Percentiles rank a stretch among this genome's conserved stretches.
Conservation (phyloP, 2,797 vertebrate species). For the Siniperca undulata region DNA sequence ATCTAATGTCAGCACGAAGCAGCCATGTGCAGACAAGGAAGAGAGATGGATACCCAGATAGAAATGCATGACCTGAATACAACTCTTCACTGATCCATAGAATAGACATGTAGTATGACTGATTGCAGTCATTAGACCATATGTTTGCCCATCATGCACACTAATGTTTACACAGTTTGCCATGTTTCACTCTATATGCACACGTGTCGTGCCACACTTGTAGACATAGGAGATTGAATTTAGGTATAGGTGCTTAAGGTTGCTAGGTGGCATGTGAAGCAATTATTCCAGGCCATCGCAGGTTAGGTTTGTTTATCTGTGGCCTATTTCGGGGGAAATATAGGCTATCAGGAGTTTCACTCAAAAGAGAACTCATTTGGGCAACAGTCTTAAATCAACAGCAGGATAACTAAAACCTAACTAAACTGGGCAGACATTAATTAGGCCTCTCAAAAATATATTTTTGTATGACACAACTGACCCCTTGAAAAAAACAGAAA, state of each 20-base stretch:
- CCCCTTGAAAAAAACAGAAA: neutral
- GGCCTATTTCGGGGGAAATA: slow-evolving; percentile 53
- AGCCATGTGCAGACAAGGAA: slow-evolving; percentile 4
- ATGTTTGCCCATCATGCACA: slow-evolving; percentile 22
- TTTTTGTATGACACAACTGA: neutral
- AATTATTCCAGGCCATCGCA: slow-evolving; percentile 9
- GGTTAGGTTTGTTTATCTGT: slow-evolving; percentile 47
- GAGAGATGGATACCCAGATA: neutral
- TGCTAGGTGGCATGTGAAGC: slow-evolving; percentile 55
- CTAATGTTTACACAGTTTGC: slow-evolving; percentile 43
- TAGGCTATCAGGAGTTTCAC: slow-evolving; percentile 11
- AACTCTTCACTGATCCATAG: slow-evolving; percentile 13
- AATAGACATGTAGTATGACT: slow-evolving; percentile 12
- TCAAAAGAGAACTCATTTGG: neutral
- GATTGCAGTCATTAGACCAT: slow-evolving; percentile 39
- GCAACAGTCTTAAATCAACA: neutral
- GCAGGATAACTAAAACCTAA: neutral
- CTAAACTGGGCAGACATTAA: neutral
- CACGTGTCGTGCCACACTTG: slow-evolving; percentile 12
- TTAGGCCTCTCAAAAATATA: neutral
- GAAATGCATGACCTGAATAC: slow-evolving; percentile 45
- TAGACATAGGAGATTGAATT: slow-evolving; percentile 42
- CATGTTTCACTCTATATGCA: slow-evolving; percentile 37
- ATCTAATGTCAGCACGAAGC: slow-evolving; percentile 4
- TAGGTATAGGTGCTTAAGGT: slow-evolving; percentile 39